These are phyloP conservation scores for Naso thynnoides DNA, from an alignment of 2,797 vertebrate species.

Conservation along the genomic window DNA sequence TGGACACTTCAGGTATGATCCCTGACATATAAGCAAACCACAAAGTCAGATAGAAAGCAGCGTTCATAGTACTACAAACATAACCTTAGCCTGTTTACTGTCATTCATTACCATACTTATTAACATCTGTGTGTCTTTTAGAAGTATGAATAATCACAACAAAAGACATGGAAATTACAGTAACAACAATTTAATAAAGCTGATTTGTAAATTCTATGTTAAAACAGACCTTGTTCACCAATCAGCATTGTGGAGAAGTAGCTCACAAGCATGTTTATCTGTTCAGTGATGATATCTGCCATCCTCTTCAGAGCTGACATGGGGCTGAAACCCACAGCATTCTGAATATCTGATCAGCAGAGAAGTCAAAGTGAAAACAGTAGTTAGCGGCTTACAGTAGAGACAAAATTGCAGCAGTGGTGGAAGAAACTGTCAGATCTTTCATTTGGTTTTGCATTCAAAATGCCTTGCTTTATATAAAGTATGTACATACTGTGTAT, in stretches of 20 bases:
- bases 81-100: not conserved
- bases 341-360: conserved; percentile 65
- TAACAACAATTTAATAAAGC: not conserved
- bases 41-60: not conserved
- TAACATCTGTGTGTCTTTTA: not conserved
- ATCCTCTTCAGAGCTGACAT: conserved; percentile 63
- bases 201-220: not conserved
- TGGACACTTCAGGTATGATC: conserved; percentile 74
- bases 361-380: not conserved
- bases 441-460: not conserved
- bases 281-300: conserved; percentile 70
- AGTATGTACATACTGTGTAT: not conserved
- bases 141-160: not conserved
- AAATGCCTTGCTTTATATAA: not conserved
- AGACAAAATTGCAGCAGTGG: not conserved
- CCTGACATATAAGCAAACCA: conserved; percentile 56
- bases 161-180: no score
- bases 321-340: conserved; percentile 75
- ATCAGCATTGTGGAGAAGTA: conserved; percentile 68
- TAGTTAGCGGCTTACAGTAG: not conserved
- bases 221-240: conserved; percentile 73
- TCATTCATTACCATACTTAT: not conserved
- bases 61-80: not conserved
- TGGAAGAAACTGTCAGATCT: not conserved
- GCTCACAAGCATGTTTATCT: conserved; percentile 64